Conservation (phyloP, 2,113 vertebrate genomes). For the Nestor notabilis region DNA sequence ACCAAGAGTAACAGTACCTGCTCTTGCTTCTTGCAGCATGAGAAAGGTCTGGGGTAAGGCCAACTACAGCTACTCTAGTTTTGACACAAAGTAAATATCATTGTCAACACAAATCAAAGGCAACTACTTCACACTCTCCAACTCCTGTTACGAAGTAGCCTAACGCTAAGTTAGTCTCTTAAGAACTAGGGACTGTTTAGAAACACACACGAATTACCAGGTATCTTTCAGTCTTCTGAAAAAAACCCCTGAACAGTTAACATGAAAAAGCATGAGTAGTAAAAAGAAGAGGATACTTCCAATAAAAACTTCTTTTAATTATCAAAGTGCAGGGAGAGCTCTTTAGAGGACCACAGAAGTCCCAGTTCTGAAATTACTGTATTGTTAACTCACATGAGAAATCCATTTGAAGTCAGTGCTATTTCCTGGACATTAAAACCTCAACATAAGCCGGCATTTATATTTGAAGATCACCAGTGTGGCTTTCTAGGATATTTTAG, state of each 20-base stretch:
- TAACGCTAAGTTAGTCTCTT: background rate
- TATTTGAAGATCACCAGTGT: background rate
- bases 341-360: background rate
- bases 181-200: background rate
- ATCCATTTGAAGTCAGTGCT: background rate
- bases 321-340: background rate
- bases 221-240: background rate
- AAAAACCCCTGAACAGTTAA: background rate
- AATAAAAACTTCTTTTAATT: background rate
- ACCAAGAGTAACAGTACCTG: background rate
- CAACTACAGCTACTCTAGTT: background rate
- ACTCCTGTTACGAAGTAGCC: background rate
- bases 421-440: background rate
- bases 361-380: background rate
- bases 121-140: background rate
- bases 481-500: background rate
- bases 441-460: background rate
- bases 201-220: background rate
- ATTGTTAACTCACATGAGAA: background rate
- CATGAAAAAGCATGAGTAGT: background rate
- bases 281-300: background rate
- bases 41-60: background rate
- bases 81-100: background rate
- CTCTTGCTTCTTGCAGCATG: background rate
- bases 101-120: background rate